Evolutionary conservation across 2,797 vertebrate genomes (phyloP).

Genomic region (Uromys caudimaculatus): DNA sequence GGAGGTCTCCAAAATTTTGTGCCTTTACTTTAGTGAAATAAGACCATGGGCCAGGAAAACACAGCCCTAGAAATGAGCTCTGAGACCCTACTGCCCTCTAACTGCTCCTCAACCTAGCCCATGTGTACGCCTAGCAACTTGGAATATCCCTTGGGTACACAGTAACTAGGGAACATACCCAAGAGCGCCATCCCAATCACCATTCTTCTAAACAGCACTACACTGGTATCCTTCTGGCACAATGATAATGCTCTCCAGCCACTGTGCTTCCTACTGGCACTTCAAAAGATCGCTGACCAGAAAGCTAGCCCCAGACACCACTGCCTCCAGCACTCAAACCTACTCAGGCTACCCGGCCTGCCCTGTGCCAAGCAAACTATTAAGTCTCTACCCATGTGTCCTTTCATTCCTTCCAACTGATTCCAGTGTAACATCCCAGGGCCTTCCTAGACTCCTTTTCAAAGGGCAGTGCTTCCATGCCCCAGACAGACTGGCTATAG

Average conservation of each 20-base stretch:
- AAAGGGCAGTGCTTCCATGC: neutral
- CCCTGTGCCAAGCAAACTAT: neutral
- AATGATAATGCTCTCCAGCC: neutral
- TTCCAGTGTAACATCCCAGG: neutral
- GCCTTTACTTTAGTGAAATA: neutral
- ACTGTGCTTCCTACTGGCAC: neutral
- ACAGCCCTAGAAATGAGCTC: neutral
- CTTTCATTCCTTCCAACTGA: neutral
- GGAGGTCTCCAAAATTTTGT: neutral
- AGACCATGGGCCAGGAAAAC: neutral
- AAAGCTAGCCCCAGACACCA: neutral
- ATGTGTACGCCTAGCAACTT: neutral
- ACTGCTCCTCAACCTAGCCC: neutral
- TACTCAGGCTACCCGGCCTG: too few relatives aligned
- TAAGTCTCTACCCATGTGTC: neutral
- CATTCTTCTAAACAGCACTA: neutral
- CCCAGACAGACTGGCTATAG: accelerated
- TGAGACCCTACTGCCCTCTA: neutral
- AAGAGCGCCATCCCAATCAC: neutral
- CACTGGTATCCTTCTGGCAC: neutral
- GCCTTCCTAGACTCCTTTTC: neutral
- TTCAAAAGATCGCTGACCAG: neutral
- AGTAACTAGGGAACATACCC: accelerated
- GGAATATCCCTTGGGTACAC: neutral
- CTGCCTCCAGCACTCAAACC: neutral